Conservation (phyloP, 2,113 vertebrate species). For the Cranoglanis bouderius region DNA sequence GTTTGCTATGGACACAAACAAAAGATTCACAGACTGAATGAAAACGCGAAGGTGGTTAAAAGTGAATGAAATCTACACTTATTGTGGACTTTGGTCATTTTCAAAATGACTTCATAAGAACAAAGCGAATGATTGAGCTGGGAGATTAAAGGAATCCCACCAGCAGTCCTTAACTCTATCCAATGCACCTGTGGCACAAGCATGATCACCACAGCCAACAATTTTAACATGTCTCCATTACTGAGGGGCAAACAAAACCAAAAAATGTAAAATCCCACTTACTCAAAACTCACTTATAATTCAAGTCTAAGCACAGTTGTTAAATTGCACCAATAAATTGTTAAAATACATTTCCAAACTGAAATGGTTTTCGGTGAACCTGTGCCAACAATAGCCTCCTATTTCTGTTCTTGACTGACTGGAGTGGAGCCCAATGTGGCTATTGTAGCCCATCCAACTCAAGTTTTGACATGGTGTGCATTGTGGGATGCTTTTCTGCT, state of each 20-base stretch:
- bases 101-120: background rate
- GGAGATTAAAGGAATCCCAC: background rate
- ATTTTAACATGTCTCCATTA: background rate
- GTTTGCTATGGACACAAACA: conserved; percentile 71
- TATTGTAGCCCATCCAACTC: background rate
- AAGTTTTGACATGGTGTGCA: background rate
- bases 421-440: background rate
- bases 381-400: background rate
- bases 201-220: background rate
- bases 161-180: background rate
- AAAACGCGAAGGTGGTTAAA: too few relatives aligned
- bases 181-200: background rate
- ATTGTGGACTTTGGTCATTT: background rate
- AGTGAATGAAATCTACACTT: background rate
- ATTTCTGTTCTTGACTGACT: background rate
- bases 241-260: too few relatives aligned
- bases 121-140: background rate
- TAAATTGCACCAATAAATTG: background rate
- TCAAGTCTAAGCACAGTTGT: background rate
- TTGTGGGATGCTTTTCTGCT: background rate
- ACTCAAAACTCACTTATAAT: background rate
- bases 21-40: background rate
- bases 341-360: too few relatives aligned
- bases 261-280: background rate
- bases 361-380: background rate